Evolutionary conservation across 1,140 invertebrate genomes (phyloP), one percentile per base, ranked within the genome.

Genomic region (Charaxes varanes): DNA sequence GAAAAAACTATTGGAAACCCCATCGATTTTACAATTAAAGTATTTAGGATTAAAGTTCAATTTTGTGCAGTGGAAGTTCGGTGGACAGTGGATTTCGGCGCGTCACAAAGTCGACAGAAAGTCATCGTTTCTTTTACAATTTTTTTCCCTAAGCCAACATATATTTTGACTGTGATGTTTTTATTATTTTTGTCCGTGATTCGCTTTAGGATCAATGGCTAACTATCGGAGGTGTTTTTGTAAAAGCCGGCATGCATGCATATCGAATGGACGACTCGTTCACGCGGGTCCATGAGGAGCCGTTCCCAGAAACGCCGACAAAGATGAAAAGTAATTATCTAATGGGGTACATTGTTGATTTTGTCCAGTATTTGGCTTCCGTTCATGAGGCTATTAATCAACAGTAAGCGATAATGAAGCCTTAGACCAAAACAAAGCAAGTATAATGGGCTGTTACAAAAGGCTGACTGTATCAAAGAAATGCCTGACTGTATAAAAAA

Each of bases 131-230:
- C 69, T 72, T 67, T 76, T 61, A 64, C 51, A 57, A 55, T 59
- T 73, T 77, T 81, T 81, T 77, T 61, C 54, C 35, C 41, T 58
- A 70, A 48, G 48, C 65, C 66, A 70, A 74, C 70, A 80, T 83
- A 80, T 80, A 83, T 80, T 82, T 82, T 82, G 78, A 82, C 78
- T 77, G 68, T 78, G 78, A 78, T 82, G 78, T 82, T 79, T 82
- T 82, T 82, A 82, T 82, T 77, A 80, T 82, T 79, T 82, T 78
- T 77, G 73, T 82, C 58, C 71, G 65, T 68, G 72, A 72, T 69
- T 68, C 62, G 62, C 57, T 61, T 61, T 50, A 57, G 55, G 53
- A 51, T 65, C 60, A 51, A 66, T 68, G 58, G 71, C 60, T 68
- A 65, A 63, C 61, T 68, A 65, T 69, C 46, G 59, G 52, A 49